Base-by-base conservation (phyloP, 2,888 invertebrate species). In the Germaria angustata region DNA sequence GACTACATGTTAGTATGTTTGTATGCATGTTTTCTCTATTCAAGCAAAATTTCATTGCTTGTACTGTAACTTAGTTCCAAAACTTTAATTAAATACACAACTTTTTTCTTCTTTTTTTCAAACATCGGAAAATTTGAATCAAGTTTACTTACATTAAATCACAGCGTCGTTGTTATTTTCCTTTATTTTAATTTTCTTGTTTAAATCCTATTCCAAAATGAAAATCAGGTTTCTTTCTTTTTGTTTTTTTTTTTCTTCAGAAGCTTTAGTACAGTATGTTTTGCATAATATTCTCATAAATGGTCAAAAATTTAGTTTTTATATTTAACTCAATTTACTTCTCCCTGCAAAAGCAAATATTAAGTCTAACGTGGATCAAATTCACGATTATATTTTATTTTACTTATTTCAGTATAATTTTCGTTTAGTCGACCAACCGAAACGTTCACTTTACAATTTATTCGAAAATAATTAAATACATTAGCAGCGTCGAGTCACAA, bases 221-320 rank as follows among this genome's bases (percentile, higher is more conserved):
- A 51, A 72, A 73, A 78, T 61, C 68, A 78, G 57, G 78, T 73
- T 81, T 82, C 49, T 69, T 77, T 73, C 46, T 59, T 57, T 66
- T 76, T 63, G 32, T 28, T 28, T 28, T 28, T 28, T 28, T 34
- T 65, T 75, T 76, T 73, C 46, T 79, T 79, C 78, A 78, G 51
- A 65, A 79, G 51, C 41, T 81, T 80, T 55, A 57, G 82, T 82
- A 82, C 82, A 82, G 82, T 82, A 78, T 73, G 69, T 82, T 82
- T 75, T 79, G 73, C 79, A 79, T 79, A 82, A 82, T 78, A 75
- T 65, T 73, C 39, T 63, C 46, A 69, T 57, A 59, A 59, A 32
- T 77, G 44, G 65, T 44, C 51, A 72, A 81, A 61, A 69, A 34
- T 15, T 24, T 46, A 9, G 5, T 57, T 46, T 15, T 44, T 41